Evolutionary conservation across 2,888 invertebrate species (phyloP), one percentile per base, ranked within the genome.

Genomic region (Empis livida): DNA sequence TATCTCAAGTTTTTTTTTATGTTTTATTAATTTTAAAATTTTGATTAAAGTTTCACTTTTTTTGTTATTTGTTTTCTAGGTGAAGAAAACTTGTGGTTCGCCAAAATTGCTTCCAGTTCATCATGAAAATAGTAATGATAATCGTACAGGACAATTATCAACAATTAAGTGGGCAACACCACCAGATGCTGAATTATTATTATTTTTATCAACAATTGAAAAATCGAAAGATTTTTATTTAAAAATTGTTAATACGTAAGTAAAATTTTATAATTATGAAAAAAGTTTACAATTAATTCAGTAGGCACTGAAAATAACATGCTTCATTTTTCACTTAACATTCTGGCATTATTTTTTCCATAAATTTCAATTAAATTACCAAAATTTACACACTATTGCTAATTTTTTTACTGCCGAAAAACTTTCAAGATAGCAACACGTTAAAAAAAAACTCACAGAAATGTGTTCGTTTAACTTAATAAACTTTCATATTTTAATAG

Each of bases 211-310:
- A 9, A 77, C 77, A 13, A 74, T 82, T 45, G 76, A 78, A 17
- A 75, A 77, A 59, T 87, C 84, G 49, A 84, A 84, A 66, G 84
- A 85, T 58, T 86, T 93, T 65, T 94, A 90, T 70, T 78, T 82
- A 31, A 79, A 80, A 56, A 74, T 93, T 38, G 85, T 91, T 5
- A 85, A 89, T 67, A 78, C 79, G 58, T 69, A 56, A 67, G 67
- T 65, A 45, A 27, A 27, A 8, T 27, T 27, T 27, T 5, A 3
- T 20, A 20, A 20, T 20, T n/a, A n/a, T n/a, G n/a, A n/a, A n/a
- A n/a, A n/a, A n/a, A n/a, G n/a, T n/a, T n/a, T n/a, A n/a, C n/a
- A n/a, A n/a, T n/a, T n/a, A n/a, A n/a, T n/a, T n/a, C n/a, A n/a
- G n/a, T n/a, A n/a, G n/a, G n/a, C n/a, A n/a, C n/a, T n/a, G n/a